Conservation (phyloP, 2,888 invertebrate genomes). For the Hemaris fuciformis region DNA sequence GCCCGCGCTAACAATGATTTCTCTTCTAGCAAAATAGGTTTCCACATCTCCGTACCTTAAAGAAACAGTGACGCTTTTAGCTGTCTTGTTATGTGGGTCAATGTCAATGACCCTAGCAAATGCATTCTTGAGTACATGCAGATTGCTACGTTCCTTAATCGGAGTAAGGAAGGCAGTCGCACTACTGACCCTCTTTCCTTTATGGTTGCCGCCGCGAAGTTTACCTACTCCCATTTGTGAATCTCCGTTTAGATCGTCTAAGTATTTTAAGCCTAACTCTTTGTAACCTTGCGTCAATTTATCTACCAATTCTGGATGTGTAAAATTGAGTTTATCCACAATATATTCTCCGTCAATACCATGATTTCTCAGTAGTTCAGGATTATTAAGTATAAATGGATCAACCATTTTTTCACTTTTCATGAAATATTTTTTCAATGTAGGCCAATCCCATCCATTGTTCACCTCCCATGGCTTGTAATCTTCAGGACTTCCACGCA, state of each 20-base stretch:
- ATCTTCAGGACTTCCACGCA: conserved; percentile 64
- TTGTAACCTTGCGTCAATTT: conserved; percentile 63
- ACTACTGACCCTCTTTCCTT: conserved; percentile 79
- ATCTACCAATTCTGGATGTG: conserved; percentile 55
- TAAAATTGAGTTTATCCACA: conserved; percentile 72
- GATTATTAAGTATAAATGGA: conserved; percentile 60
- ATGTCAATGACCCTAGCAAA: conserved; percentile 47
- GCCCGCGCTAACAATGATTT: conserved; percentile 66
- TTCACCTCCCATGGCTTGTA: conserved; percentile 61
- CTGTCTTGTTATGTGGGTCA: conserved; percentile 41
- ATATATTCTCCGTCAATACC: conserved; percentile 75
- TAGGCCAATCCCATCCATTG: conserved; percentile 71
- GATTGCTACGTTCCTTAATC: conserved; percentile 52
- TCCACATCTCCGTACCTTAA: conserved; percentile 44
- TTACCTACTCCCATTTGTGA: conserved; percentile 80
- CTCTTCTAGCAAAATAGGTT: conserved; percentile 53
- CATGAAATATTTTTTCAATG: conserved; percentile 61
- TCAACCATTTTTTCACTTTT: conserved; percentile 69
- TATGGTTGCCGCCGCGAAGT: conserved; percentile 72
- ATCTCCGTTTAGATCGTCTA: conserved; percentile 65
- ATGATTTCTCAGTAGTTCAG: conserved; percentile 57
- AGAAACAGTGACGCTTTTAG: conserved; percentile 52
- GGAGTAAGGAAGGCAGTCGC: conserved; percentile 74
- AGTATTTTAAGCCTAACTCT: conserved; percentile 73
- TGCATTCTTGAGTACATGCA: conserved; percentile 59